A percentile compares a stretch with the other conserved stretches of the same genome.
phyloP scores from a whole-genome alignment of 2,888 invertebrate genomes.

The Drosophila cognata region DNA sequence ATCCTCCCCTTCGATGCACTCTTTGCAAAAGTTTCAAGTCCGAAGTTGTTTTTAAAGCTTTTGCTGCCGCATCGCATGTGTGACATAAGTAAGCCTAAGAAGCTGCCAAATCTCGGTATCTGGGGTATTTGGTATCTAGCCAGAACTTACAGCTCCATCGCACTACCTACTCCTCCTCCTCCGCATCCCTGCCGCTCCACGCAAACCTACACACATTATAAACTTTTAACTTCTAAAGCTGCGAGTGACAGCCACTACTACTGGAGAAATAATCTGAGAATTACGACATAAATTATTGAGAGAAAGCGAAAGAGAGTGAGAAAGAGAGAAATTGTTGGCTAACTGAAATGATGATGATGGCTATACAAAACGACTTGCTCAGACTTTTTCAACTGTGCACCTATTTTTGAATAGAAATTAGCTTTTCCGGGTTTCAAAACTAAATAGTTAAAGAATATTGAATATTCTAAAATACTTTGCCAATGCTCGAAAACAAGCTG shows the following conservation, averaged over 20 bases:
- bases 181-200: background rate
- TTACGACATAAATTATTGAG: background rate
- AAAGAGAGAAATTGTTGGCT: background rate
- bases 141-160: conserved; percentile 42
- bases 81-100: conserved; percentile 77
- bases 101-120: conserved; percentile 48
- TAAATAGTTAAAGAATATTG: background rate
- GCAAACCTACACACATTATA: background rate
- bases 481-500: background rate
- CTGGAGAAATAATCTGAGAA: conserved; percentile 2
- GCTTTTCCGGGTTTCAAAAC: background rate
- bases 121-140: conserved; percentile 36
- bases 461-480: background rate
- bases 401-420: background rate
- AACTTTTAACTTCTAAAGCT: conserved; percentile 34
- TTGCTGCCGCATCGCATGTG: conserved; percentile 58
- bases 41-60: conserved; percentile 50
- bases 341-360: conserved; percentile 4
- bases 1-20: too few relatives aligned
- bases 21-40: conserved; percentile 35
- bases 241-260: conserved; percentile 18
- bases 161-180: background rate
- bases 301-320: too few relatives aligned
- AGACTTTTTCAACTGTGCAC: background rate
- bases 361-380: background rate